Percentiles rank a stretch among this genome's conserved stretches.
Conservation (phyloP, 2,888 invertebrate genomes). For the Phaedon cochleariae region DNA sequence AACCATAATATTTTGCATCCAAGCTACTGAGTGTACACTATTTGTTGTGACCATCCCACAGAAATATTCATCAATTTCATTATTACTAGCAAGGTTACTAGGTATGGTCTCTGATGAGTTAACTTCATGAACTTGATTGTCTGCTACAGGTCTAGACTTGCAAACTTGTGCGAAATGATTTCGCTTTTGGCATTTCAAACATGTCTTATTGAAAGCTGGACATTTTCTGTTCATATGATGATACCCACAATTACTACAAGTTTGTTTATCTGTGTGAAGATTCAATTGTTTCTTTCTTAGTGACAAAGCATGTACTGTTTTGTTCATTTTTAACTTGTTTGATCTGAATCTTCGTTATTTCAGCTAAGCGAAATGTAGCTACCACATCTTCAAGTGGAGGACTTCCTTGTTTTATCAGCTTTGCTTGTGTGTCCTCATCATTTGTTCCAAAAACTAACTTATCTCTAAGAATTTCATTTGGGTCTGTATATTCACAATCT, state of each 20-base stretch:
- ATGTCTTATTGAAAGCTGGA: background rate
- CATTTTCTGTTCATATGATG: background rate
- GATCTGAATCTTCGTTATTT: slow-evolving; percentile 3
- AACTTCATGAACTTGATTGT: background rate
- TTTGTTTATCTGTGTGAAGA: background rate
- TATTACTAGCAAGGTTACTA: background rate
- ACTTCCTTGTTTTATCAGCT: slow-evolving; percentile 4
- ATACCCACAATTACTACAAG: background rate
- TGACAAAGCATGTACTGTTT: too few relatives aligned
- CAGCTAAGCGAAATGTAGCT: slow-evolving; percentile 15
- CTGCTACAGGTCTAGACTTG: background rate
- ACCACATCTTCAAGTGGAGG: slow-evolving; percentile 2
- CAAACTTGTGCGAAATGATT: background rate
- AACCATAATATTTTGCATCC: background rate
- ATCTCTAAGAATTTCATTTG: slow-evolving; percentile 4
- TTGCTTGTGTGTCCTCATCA: background rate
- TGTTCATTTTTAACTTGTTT: background rate
- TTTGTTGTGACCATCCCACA: background rate
- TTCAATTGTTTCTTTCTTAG: background rate
- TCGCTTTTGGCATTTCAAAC: background rate
- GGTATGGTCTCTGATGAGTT: background rate
- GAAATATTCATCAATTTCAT: background rate
- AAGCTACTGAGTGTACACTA: background rate
- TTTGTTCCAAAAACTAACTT: background rate
- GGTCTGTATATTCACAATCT: slow-evolving; percentile 1